Percentiles rank a stretch among this genome's conserved stretches.
Evolutionary conservation across 2,797 vertebrate genomes (phyloP).

Genomic region (Syngnathus rostellatus): DNA sequence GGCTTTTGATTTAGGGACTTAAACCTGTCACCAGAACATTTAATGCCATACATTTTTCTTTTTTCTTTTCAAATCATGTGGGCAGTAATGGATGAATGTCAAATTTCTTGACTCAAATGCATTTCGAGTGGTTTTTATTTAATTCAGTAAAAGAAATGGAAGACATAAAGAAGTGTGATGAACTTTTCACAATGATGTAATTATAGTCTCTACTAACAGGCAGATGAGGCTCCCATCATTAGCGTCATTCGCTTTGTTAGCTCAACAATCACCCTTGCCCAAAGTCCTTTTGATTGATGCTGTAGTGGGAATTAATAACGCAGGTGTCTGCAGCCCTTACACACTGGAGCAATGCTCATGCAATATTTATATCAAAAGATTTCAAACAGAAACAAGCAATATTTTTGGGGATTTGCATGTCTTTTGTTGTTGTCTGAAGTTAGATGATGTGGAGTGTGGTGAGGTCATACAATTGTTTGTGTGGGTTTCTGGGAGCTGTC

Average conservation of each 20-base stretch:
- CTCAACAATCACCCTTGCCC: conserved; percentile 30
- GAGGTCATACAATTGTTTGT: not conserved
- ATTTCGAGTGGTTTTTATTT: not conserved
- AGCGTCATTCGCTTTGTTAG: conserved; percentile 43
- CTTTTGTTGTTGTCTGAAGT: not conserved
- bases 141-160: not conserved
- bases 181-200: not conserved
- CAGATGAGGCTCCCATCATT: conserved; percentile 31
- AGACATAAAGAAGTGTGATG: not conserved
- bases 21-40: conserved; percentile 18
- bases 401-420: not conserved
- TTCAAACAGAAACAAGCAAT: conserved; percentile 2
- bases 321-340: not conserved
- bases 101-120: not conserved
- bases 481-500: conserved; percentile 6
- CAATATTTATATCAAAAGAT: not conserved
- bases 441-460: not conserved
- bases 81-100: not conserved
- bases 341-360: not conserved
- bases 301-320: not conserved
- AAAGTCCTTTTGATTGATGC: not conserved
- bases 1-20: conserved; percentile 53
- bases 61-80: not conserved
- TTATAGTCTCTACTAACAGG: conserved; percentile 1
- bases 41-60: conserved; percentile 2